Evolutionary conservation across 2,888 invertebrate genomes (phyloP).

Genomic region (Ectemnius lituratus): DNA sequence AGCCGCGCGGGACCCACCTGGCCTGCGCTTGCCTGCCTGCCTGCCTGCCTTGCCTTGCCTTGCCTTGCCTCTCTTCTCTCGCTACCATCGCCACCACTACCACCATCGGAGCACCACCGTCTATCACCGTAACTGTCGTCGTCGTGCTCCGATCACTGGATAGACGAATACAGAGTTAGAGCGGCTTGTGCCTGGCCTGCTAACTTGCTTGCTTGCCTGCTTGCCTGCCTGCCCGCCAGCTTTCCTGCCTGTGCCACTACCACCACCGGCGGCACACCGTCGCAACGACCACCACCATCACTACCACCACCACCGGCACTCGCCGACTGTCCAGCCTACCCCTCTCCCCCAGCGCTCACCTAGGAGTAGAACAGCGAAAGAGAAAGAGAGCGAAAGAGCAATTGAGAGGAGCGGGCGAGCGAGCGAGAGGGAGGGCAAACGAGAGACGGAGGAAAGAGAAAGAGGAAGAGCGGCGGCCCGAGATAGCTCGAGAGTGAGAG

Average conservation of each 20-base stretch:
- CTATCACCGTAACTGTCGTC: slow-evolving; percentile 26
- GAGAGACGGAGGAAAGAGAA: slow-evolving; percentile 34
- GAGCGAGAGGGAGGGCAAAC: slow-evolving; percentile 37
- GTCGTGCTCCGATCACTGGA: slow-evolving; percentile 36
- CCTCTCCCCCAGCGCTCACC: slow-evolving; percentile 61
- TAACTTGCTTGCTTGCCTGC: slow-evolving; percentile 32
- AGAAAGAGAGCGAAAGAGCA: slow-evolving; percentile 34
- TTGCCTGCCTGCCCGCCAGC: too few species aligned
- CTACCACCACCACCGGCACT: slow-evolving; percentile 53
- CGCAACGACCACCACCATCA: slow-evolving; percentile 35
- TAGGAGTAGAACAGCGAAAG: slow-evolving; percentile 58
- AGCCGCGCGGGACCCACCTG: slow-evolving; percentile 57
- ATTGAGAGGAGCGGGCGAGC: slow-evolving; percentile 39
- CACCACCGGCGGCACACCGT: slow-evolving; percentile 40
- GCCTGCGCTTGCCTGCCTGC: slow-evolving; percentile 50
- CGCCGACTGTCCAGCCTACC: slow-evolving; percentile 55
- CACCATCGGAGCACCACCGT: slow-evolving; percentile 21
- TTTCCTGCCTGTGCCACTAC: slow-evolving; percentile 20
- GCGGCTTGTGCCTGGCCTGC: slow-evolving; percentile 30
- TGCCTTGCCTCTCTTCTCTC: too few species aligned
- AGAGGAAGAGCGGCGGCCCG: slow-evolving; percentile 40
- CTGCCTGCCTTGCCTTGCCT: slow-evolving; percentile 17
- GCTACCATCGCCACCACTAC: too few species aligned
- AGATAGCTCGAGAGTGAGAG: slow-evolving; percentile 56
- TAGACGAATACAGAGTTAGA: slow-evolving; percentile 38